Conservation (phyloP, 2,888 invertebrate genomes). For the Acleris emargana region DNA sequence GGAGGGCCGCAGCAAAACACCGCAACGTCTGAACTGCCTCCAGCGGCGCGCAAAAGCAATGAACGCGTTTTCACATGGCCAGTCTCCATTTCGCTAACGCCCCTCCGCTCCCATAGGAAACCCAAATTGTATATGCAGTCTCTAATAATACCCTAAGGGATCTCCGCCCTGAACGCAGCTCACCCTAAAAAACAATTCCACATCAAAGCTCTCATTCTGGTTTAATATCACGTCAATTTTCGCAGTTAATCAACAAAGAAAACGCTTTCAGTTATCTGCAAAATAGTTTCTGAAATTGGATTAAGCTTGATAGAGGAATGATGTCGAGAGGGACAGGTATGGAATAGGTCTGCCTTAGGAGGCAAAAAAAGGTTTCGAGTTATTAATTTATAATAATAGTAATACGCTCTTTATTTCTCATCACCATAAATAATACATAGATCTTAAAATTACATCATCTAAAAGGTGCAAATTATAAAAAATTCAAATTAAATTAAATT, state of each 20-base stretch:
- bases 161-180: constrained; percentile 18
- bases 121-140: constrained; percentile 76
- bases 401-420: no score
- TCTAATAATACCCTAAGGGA: constrained; percentile 70
- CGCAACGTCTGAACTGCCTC: constrained; percentile 77
- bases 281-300: background rate
- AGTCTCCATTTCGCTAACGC: constrained; percentile 75
- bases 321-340: no score
- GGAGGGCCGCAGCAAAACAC: constrained; percentile 62
- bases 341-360: no score
- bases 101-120: constrained; percentile 77
- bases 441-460: no score
- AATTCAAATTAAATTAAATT: no score
- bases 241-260: constrained; percentile 32
- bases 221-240: constrained; percentile 35
- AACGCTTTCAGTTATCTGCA: background rate
- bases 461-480: no score
- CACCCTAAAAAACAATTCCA: constrained; percentile 34
- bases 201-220: constrained; percentile 28
- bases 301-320: no score
- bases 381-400: no score
- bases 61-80: constrained; percentile 81
- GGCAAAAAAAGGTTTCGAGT: no score
- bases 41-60: constrained; percentile 80
- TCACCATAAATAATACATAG: no score